A percentile compares a stretch with the other conserved stretches of the same genome.
phyloP scores from a whole-genome alignment of 1,140 invertebrate species.

The Latrodectus geometricus region DNA sequence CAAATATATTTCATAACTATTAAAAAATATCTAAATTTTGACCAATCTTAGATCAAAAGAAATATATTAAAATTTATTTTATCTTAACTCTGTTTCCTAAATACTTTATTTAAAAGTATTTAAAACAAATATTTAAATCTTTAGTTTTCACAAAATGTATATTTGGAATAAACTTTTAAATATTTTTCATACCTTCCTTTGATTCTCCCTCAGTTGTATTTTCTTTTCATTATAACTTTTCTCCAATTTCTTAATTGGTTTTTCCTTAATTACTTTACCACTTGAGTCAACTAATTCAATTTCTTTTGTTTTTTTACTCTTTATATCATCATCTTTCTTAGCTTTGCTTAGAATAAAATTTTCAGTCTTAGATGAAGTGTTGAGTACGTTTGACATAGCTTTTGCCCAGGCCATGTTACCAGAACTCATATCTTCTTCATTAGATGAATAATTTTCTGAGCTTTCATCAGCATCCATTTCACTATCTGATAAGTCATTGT shows the following conservation, averaged over 20 bases:
- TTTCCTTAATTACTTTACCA: constrained; percentile 66
- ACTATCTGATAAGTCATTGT: too few species aligned
- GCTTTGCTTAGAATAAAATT: constrained; percentile 77
- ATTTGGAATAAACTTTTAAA: too few species aligned
- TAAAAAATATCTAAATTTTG: too few species aligned
- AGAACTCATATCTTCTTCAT: not conserved
- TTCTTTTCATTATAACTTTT: constrained; percentile 46
- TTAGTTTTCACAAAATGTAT: too few species aligned
- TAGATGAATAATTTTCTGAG: not conserved
- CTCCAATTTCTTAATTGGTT: constrained; percentile 66
- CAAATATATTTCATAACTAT: too few species aligned
- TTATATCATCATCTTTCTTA: constrained; percentile 69
- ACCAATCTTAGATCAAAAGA: too few species aligned
- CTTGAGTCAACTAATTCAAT: constrained; percentile 72
- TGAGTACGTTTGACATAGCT: constrained; percentile 76
- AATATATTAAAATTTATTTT: too few species aligned
- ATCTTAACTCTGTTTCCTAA: too few species aligned
- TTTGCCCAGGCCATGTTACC: constrained; percentile 72
- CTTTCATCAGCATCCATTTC: not conserved
- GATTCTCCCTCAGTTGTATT: constrained; percentile 45
- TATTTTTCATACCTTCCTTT: constrained; percentile 68
- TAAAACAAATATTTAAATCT: too few species aligned
- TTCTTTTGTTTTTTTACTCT: constrained; percentile 70
- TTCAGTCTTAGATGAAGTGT: constrained; percentile 79
- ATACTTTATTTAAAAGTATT: too few species aligned